Base-by-base conservation (phyloP, 2,888 invertebrate genomes). In the Melanostoma scalare region DNA sequence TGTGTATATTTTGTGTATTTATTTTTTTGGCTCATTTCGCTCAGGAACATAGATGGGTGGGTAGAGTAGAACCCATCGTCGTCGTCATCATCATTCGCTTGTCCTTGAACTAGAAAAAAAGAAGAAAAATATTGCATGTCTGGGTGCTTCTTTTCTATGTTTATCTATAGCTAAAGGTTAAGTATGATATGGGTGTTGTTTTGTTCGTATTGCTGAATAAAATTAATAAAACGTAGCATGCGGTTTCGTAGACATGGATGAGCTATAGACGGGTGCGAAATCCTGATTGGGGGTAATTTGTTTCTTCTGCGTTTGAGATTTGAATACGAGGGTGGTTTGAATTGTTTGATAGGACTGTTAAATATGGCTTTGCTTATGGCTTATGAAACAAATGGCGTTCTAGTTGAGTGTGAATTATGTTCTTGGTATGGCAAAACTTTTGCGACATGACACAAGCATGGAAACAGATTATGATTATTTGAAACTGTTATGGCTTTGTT, bases 241-340 rank as follows among this genome's bases (percentile, higher is more conserved):
- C 56, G 71, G 67, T 56, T 55, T 69, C 52, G 68, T 75, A 48
- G 56, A 40, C 56, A 30, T 40, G 33, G 61, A 35, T 6, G 38
- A 20, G 20, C 20, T 20, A 20, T 20, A 20, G 20, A 20, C 48
- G 61, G 63, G 80, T 76, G 81, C 71, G 67, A 76, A 53, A 60
- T 60, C 60, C 76, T 81, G 76, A 80, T 75, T 81, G 80, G 42
- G 55, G 71, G 71, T 53, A 65, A 67, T 81, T 81, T 80, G 60
- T 53, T 74, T 69, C 55, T 72, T 58, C 10, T 44, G 65, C 50
- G 42, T 53, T 6, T 2, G 33, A 40, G 46, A 38, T 58, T 58
- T 63, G 44, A 42, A 69, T 44, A 35, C 33, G 50, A 8, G 36
- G 53, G 6, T 48, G 55, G 38, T 1, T 20, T 1, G 20, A 20